phyloP scores from a whole-genome alignment of 2,113 vertebrate genomes.

The Sprattus sprattus region DNA sequence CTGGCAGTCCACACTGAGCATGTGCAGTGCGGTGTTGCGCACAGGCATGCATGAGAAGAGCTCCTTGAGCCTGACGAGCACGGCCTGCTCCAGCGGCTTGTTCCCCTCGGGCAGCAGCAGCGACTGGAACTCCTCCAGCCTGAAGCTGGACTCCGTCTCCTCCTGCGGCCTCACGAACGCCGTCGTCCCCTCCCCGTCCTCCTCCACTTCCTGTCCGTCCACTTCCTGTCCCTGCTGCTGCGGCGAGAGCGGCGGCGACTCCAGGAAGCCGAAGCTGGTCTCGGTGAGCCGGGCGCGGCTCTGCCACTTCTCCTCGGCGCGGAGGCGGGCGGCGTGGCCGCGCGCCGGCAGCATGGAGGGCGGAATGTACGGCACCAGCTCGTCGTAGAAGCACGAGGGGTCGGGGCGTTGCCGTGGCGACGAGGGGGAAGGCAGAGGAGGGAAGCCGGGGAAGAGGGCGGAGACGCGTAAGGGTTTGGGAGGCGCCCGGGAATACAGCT shows the following conservation, averaged over 20 bases:
- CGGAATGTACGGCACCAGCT: slow-evolving; percentile 66
- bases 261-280: slow-evolving; percentile 78
- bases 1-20: slow-evolving; percentile 83
- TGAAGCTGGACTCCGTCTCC: slow-evolving; percentile 69
- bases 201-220: slow-evolving; percentile 34
- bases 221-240: slow-evolving; percentile 36
- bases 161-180: slow-evolving; percentile 72
- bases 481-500: slow-evolving; percentile 79
- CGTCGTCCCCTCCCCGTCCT: slow-evolving; percentile 47
- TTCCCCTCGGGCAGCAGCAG: slow-evolving; percentile 79
- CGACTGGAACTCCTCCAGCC: slow-evolving; percentile 68
- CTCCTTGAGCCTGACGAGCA: slow-evolving; percentile 72
- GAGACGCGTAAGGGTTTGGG: slow-evolving; percentile 78
- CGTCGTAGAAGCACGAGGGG: slow-evolving; percentile 71
- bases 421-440: slow-evolving; percentile 37
- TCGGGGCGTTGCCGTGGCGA: slow-evolving; percentile 38
- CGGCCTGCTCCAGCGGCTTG: slow-evolving; percentile 75
- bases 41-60: slow-evolving; percentile 71
- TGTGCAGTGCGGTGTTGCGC: slow-evolving; percentile 73
- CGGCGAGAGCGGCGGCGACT: slow-evolving; percentile 52
- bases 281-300: slow-evolving; percentile 76
- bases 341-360: slow-evolving; percentile 33
- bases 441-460: slow-evolving; percentile 58
- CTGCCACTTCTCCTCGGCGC: slow-evolving; percentile 75
- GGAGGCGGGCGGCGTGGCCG: slow-evolving; percentile 72